Conservation (phyloP, 2,888 invertebrate genomes). For the Ischnus inquisitorius region DNA sequence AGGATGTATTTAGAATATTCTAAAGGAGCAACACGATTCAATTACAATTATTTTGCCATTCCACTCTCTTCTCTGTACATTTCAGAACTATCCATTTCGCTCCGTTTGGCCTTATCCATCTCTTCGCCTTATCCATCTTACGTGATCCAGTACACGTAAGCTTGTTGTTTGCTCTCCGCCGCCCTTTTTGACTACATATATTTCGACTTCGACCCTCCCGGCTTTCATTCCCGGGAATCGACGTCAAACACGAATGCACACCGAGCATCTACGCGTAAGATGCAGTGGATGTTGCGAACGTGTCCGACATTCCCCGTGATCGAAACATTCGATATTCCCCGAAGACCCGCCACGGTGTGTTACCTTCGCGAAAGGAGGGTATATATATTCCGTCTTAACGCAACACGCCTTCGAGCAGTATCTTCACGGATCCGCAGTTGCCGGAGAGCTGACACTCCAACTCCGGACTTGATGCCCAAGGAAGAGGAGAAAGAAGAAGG, state of each 20-base stretch:
- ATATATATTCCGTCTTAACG: constrained; percentile 2
- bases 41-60: too few relatives aligned
- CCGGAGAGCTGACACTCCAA: constrained; percentile 40
- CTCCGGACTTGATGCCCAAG: constrained; percentile 37
- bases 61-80: too few relatives aligned
- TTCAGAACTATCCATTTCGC: too few relatives aligned
- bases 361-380: background rate
- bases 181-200: background rate
- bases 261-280: background rate
- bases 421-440: constrained; percentile 20
- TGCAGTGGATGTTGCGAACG: background rate
- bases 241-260: constrained; percentile 2
- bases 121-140: background rate
- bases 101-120: background rate
- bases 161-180: background rate
- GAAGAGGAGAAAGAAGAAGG: constrained; percentile 1
- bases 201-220: background rate
- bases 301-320: constrained; percentile 66
- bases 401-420: constrained; percentile 20
- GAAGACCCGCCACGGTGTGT: constrained; percentile 32
- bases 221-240: background rate
- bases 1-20: too few relatives aligned
- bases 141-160: background rate
- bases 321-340: constrained; percentile 76
- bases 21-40: too few relatives aligned